These are phyloP conservation scores for Alsophila aescularia DNA, from an alignment of 2,888 invertebrate species.

Conservation along the genomic window DNA sequence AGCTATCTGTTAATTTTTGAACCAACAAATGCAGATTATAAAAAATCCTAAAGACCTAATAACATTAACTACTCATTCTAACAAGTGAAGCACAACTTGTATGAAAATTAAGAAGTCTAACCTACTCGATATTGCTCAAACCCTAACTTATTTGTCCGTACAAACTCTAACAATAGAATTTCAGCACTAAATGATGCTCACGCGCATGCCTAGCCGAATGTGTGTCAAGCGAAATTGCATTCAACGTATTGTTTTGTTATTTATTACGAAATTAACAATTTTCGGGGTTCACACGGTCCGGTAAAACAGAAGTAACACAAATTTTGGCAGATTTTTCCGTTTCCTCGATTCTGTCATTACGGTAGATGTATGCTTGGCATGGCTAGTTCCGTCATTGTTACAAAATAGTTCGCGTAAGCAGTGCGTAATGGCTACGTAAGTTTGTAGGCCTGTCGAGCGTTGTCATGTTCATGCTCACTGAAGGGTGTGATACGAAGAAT, in stretches of 20 bases:
- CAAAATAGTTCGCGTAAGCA: conserved; percentile 13
- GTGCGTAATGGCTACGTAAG: conserved; percentile 15
- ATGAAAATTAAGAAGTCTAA: not conserved
- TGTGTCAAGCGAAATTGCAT: conserved; percentile 33
- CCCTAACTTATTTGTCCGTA: not conserved
- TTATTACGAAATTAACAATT: conserved; percentile 19
- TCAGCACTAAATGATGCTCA: conserved; percentile 15
- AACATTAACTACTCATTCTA: too few relatives aligned
- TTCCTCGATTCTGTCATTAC: conserved; percentile 21
- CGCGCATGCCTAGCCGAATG: conserved; percentile 6
- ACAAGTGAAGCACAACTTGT: too few relatives aligned
- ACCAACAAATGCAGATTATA: too few relatives aligned
- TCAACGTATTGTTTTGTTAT: conserved; percentile 33
- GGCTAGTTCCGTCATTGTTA: conserved; percentile 13
- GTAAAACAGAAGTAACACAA: not conserved
- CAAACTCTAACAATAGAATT: conserved; percentile 27
- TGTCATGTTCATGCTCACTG: conserved; percentile 16
- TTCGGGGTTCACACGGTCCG: conserved; percentile 28
- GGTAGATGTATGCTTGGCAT: not conserved
- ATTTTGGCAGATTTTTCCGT: conserved; percentile 11
- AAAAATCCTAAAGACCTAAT: too few relatives aligned
- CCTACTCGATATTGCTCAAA: not conserved
- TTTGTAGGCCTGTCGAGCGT: not conserved
- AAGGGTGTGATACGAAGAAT: conserved; percentile 6
- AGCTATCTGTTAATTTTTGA: too few relatives aligned